These are phyloP conservation scores for Potamilus streckersoni DNA, from an alignment of 1,140 invertebrate species.

Conservation along the genomic window DNA sequence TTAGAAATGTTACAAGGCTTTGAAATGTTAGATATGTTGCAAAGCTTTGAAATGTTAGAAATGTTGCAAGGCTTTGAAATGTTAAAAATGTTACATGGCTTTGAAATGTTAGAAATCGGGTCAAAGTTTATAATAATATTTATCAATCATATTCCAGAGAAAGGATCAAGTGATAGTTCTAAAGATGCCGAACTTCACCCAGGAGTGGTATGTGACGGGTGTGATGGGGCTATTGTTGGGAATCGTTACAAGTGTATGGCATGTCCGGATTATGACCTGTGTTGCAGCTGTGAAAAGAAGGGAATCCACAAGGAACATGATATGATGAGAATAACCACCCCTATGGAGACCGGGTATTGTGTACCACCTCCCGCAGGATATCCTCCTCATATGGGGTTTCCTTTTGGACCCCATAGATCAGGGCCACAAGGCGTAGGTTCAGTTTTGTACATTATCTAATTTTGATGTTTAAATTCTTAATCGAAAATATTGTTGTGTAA, in stretches of 20 bases:
- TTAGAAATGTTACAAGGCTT: no score
- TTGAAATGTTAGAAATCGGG: no score
- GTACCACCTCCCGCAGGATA: conserved; percentile 7
- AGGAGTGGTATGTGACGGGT: conserved; percentile 81
- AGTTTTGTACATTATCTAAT: neutral
- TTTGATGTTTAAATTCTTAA: no score
- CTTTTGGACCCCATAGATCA: conserved; percentile 12
- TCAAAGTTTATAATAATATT: no score
- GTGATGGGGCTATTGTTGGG: conserved; percentile 75
- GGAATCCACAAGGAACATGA: conserved; percentile 81
- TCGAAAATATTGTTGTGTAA: no score
- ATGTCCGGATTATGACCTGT: conserved; percentile 87
- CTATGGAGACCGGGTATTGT: conserved; percentile 33
- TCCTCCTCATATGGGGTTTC: neutral
- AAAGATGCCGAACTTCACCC: conserved; percentile 69
- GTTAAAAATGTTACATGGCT: no score
- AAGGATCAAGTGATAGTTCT: no score
- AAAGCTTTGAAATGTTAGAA: no score
- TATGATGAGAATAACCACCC: conserved; percentile 79
- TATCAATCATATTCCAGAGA: no score
- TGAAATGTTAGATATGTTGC: no score
- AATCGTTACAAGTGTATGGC: conserved; percentile 88
- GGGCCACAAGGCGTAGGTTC: conserved; percentile 10
- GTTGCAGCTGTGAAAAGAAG: conserved; percentile 78
- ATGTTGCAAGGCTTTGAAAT: no score